Percentiles rank a stretch among this genome's conserved stretches.
Conservation (phyloP, 2,113 vertebrate genomes). For the Brachypodius melanocephalos region DNA sequence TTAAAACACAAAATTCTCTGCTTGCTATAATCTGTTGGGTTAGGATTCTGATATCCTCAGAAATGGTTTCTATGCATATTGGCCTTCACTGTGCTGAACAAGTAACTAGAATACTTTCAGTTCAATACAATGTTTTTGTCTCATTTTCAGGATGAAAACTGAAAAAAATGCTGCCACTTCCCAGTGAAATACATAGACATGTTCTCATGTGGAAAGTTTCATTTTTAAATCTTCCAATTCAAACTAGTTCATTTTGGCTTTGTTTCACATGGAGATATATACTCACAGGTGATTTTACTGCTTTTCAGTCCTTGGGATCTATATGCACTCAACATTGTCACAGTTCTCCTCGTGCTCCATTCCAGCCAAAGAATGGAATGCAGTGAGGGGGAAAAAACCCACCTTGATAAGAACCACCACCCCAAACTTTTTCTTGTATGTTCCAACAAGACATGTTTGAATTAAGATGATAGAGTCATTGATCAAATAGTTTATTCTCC, state of each 20-base stretch:
- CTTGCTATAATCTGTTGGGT: not conserved
- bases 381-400: fast-evolving
- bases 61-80: not conserved
- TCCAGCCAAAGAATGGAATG: not conserved
- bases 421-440: not conserved
- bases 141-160: not conserved
- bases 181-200: not conserved
- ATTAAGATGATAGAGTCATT: not conserved
- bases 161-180: not conserved
- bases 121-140: not conserved
- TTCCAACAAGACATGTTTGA: not conserved
- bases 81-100: not conserved
- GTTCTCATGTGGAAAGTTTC: not conserved
- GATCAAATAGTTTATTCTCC: not conserved
- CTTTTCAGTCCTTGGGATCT: not conserved
- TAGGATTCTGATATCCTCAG: not conserved
- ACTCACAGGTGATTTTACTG: not conserved
- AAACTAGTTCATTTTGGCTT: not conserved
- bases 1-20: not conserved
- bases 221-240: not conserved
- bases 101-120: not conserved
- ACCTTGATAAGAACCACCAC: not conserved
- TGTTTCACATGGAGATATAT: not conserved
- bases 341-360: not conserved
- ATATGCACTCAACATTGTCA: not conserved